These are phyloP conservation scores for Choreutis nemorana DNA, from an alignment of 2,888 invertebrate species.

Conservation along the genomic window DNA sequence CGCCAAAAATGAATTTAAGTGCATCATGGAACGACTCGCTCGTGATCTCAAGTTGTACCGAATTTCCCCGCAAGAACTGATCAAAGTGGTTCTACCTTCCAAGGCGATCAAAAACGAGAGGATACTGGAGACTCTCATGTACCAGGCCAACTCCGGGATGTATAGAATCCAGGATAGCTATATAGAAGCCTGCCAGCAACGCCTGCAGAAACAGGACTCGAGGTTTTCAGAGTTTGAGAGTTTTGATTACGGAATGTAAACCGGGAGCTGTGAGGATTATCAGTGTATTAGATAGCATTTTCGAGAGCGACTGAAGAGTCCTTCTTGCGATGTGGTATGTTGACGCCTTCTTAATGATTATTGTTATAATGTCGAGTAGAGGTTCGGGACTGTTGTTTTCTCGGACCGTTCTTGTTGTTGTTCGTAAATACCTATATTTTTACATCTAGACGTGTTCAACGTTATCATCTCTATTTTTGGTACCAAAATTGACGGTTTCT, in stretches of 20 bases:
- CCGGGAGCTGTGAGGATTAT: slow-evolving; percentile 56
- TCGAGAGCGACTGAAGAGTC: slow-evolving; percentile 41
- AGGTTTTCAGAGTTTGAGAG: slow-evolving; percentile 83
- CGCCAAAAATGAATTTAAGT: slow-evolving; percentile 88
- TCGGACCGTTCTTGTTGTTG: slow-evolving; percentile 63
- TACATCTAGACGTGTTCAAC: slow-evolving; percentile 62
- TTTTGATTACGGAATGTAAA: slow-evolving; percentile 78
- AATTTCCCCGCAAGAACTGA: slow-evolving; percentile 91
- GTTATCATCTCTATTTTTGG: slow-evolving; percentile 62
- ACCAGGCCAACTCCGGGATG: slow-evolving; percentile 92
- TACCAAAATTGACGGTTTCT: slow-evolving; percentile 38
- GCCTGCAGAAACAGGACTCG: slow-evolving; percentile 88
- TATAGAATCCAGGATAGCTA: slow-evolving; percentile 90
- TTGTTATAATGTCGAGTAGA: slow-evolving; percentile 62
- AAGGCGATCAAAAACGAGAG: slow-evolving; percentile 93
- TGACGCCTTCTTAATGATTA: slow-evolving; percentile 63
- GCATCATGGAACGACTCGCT: slow-evolving; percentile 91
- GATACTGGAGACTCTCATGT: slow-evolving; percentile 91
- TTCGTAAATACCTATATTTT: slow-evolving; percentile 64
- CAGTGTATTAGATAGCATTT: slow-evolving; percentile 62
- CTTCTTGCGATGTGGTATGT: slow-evolving; percentile 53
- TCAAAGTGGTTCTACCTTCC: slow-evolving; percentile 91
- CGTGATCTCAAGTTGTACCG: slow-evolving; percentile 88
- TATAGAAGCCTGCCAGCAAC: slow-evolving; percentile 86
- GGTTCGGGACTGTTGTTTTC: slow-evolving; percentile 61